Conservation (phyloP, 2,888 invertebrate species). For the Capitulum mitella region DNA sequence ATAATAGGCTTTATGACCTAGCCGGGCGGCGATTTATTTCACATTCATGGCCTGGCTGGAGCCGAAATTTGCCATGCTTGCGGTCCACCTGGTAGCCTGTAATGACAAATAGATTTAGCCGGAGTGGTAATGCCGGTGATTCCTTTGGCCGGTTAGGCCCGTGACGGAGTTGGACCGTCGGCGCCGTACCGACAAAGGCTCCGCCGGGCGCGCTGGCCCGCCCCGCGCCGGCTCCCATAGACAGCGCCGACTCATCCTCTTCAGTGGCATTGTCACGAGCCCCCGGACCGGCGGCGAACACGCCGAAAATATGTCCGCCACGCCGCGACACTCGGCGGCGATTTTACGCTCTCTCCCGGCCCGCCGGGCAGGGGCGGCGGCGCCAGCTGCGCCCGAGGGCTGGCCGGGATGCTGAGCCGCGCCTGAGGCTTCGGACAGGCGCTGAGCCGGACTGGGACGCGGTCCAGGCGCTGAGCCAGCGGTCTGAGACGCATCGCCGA, state of each 20-base stretch:
- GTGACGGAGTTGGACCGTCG: conserved; percentile 5
- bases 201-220: not conserved
- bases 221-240: not conserved
- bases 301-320: not conserved
- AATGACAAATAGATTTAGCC: conserved; percentile 20
- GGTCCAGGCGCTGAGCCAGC: too few relatives aligned
- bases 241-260: conserved; percentile 14
- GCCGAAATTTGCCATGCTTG: conserved; percentile 3
- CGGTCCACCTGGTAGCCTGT: conserved; percentile 23
- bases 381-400: not conserved
- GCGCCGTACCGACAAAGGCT: not conserved
- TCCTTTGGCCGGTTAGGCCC: conserved; percentile 5
- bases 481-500: too few relatives aligned
- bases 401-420: too few relatives aligned
- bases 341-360: not conserved
- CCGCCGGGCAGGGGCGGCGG: not conserved
- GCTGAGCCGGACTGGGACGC: too few relatives aligned
- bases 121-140: not conserved
- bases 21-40: conserved; percentile 19
- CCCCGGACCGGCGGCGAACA: not conserved
- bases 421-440: too few relatives aligned
- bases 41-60: not conserved
- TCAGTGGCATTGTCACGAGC: not conserved
- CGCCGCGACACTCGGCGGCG: not conserved
- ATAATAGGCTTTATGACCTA: conserved; percentile 13